These are phyloP conservation scores for Drosophila cognata DNA, from an alignment of 2,888 invertebrate genomes.

Conservation along the genomic window DNA sequence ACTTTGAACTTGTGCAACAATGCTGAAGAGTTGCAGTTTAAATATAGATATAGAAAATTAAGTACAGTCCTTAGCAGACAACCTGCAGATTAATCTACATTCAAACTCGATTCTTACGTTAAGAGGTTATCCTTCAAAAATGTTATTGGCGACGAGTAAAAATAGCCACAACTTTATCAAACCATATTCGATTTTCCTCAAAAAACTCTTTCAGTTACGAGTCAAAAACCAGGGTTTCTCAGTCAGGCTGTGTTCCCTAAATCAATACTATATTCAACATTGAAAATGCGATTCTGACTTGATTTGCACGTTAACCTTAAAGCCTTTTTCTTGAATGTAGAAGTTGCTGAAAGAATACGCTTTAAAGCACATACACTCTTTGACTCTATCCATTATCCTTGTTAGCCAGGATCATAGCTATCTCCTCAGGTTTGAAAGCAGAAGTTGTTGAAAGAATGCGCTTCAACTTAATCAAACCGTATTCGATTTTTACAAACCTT, in stretches of 20 bases:
- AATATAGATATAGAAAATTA: background rate
- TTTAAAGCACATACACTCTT: no score
- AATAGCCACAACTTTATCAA: background rate
- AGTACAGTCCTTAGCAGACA: background rate
- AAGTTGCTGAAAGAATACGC: no score
- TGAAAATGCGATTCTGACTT: background rate
- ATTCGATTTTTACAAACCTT: background rate
- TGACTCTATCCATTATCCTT: no score
- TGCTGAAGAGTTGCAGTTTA: background rate
- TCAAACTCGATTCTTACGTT: background rate
- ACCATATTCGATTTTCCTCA: background rate
- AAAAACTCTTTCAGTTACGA: background rate
- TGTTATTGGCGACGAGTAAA: background rate
- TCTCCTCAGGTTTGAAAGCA: no score
- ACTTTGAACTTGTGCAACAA: background rate
- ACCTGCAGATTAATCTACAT: background rate
- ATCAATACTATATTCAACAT: background rate
- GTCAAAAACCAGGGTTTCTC: background rate
- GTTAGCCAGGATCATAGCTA: no score
- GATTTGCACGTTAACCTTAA: background rate
- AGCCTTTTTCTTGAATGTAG: no score
- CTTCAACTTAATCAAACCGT: no score
- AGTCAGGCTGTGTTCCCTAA: background rate
- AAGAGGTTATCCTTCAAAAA: background rate
- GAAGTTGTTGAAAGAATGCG: no score